Evolutionary conservation across 1,140 invertebrate genomes (phyloP).

Genomic region (Calliphora vicina): DNA sequence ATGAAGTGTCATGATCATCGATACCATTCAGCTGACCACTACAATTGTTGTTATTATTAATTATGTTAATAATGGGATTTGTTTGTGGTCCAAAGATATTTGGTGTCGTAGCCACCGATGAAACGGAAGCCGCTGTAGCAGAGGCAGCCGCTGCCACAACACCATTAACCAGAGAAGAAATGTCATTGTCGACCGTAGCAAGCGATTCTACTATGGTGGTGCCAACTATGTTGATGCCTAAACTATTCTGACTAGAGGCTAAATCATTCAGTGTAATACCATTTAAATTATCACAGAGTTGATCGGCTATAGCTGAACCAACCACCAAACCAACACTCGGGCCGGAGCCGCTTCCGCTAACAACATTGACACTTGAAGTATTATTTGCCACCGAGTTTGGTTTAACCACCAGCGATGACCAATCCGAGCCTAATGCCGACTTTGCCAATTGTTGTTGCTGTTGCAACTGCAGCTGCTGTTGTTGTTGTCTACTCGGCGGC

Average conservation of each 20-base stretch:
- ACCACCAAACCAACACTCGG: background rate
- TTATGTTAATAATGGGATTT: constrained; percentile 39
- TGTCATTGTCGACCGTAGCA: background rate
- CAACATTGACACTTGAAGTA: background rate
- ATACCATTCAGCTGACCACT: constrained; percentile 30
- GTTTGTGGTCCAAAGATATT: constrained; percentile 34
- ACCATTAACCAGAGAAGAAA: constrained; percentile 54
- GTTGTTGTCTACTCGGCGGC: constrained; percentile 48
- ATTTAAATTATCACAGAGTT: constrained; percentile 63
- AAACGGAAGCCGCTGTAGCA: constrained; percentile 47
- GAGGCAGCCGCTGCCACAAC: constrained; percentile 53
- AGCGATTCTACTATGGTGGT: constrained; percentile 16
- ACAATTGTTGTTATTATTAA: constrained; percentile 36
- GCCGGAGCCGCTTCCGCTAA: constrained; percentile 1
- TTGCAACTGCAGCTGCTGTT: constrained; percentile 44
- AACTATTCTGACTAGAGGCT: constrained; percentile 63
- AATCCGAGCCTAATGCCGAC: constrained; percentile 13
- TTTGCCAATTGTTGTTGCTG: constrained; percentile 39
- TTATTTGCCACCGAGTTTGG: background rate
- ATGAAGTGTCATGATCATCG: constrained; percentile 65
- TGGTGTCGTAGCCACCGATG: background rate
- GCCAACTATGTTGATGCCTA: constrained; percentile 45
- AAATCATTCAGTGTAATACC: constrained; percentile 63
- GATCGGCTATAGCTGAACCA: constrained; percentile 50
- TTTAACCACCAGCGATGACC: constrained; percentile 28